Percentiles rank a stretch among this genome's conserved stretches.
phyloP scores from a whole-genome alignment of 2,888 invertebrate species.

The Colostygia pectinataria region DNA sequence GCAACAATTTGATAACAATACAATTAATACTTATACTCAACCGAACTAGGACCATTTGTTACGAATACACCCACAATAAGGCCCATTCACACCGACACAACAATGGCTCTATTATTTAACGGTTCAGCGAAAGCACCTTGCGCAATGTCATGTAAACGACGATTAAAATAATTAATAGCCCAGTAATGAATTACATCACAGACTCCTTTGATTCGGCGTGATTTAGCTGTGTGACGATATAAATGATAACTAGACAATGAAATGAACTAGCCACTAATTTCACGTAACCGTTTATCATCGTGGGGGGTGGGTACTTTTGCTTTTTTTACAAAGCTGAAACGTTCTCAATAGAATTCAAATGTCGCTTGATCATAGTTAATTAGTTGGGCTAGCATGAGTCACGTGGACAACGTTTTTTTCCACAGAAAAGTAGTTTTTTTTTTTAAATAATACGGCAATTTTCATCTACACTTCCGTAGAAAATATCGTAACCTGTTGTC shows the following conservation, averaged over 20 bases:
- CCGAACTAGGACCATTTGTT: slow-evolving; percentile 47
- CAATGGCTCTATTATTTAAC: slow-evolving; percentile 77
- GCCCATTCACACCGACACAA: slow-evolving; percentile 61
- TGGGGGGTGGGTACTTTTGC: background rate
- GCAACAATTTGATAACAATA: slow-evolving; percentile 29
- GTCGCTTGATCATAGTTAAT: too few relatives aligned
- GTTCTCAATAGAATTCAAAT: too few relatives aligned
- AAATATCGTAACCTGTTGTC: too few relatives aligned
- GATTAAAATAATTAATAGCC: slow-evolving; percentile 77
- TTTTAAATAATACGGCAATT: too few relatives aligned
- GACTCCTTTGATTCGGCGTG: slow-evolving; percentile 47
- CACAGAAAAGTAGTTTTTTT: too few relatives aligned
- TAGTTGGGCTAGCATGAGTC: too few relatives aligned
- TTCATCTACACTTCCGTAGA: too few relatives aligned
- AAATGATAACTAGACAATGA: background rate
- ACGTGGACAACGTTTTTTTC: too few relatives aligned
- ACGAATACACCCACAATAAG: slow-evolving; percentile 57
- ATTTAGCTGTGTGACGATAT: background rate
- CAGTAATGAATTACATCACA: slow-evolving; percentile 70
- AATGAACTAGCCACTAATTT: background rate
- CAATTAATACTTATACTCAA: slow-evolving; percentile 44
- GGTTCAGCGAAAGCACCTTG: slow-evolving; percentile 69
- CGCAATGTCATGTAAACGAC: slow-evolving; percentile 66
- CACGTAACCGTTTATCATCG: slow-evolving; percentile 1
- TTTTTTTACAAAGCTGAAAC: too few relatives aligned